Base-by-base conservation (phyloP, 2,113 vertebrate species). In the Engraulis encrasicolus region DNA sequence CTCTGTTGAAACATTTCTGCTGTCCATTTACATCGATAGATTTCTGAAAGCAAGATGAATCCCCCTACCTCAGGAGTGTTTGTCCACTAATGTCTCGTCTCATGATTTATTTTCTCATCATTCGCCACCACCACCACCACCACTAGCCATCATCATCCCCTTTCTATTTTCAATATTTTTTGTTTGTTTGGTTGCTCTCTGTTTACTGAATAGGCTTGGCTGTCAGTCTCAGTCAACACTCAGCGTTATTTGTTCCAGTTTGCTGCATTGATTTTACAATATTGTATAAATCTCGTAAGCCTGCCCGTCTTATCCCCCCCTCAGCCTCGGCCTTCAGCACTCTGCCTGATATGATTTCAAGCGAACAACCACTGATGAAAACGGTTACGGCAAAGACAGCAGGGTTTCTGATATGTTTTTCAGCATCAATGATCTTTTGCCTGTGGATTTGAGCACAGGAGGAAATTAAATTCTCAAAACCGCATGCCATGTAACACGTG, bases 41-140 rank as follows among this genome's bases (percentile, higher is more conserved):
- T 23, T 81, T 81, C 81, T 23, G 6, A 45, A 78, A 85, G 6
- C 9, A 83, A 50, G 48, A 50, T 14, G 20, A 78, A 38, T 83
- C 54, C 34, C 45, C 14, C 27, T 23, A 9, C 19, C 23, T 58
- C 49, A 31, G n/a, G 27, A 66, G 27, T 31, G 58, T 66, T 66
- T 66, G 58, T 23, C 58, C 19, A 58, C n/a, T 58, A 20, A 58
- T n/a, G 52, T 20, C n/a, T 27, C 12, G 58, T 2, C 2, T 66
- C 58, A 66, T 66, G 31, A 66, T 31, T 27, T 66, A 66, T 31
- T 31, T 31, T 23, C 58, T 66, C 23, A 66, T 66, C 23, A 27
- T 66, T 23, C 58, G 31, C 58, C 12, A n/a, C 12, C 23, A n/a
- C n/a, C n/a, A n/a, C n/a, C n/a, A n/a, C n/a, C n/a, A n/a, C n/a